A percentile compares a stretch with the other conserved stretches of the same genome.
phyloP scores from a whole-genome alignment of 2,797 vertebrate genomes.

The Melanotaenia nigrans region DNA sequence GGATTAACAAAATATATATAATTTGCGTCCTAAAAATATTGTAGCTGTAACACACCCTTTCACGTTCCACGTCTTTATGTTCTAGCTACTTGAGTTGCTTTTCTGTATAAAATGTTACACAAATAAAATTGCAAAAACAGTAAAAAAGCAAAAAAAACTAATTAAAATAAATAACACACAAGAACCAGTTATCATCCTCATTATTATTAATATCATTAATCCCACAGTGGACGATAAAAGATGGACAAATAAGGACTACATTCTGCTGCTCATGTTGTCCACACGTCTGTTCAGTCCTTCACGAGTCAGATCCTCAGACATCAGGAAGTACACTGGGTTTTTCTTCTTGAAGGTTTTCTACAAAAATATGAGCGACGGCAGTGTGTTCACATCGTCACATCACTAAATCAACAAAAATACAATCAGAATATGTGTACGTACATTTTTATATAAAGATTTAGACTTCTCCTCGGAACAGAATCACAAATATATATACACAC shows the following conservation, averaged over 20 bases:
- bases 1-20: not conserved
- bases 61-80: too few relatives aligned
- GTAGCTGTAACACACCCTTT: not conserved
- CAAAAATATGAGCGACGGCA: slow-evolving; percentile 71
- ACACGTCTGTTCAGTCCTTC: slow-evolving; percentile 4
- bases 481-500: slow-evolving; percentile 63
- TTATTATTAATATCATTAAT: slow-evolving; percentile 43
- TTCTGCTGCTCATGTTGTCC: slow-evolving; percentile 44
- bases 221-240: slow-evolving; percentile 51
- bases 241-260: slow-evolving; percentile 48
- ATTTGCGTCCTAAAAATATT: not conserved
- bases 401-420: slow-evolving; percentile 67
- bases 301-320: slow-evolving; percentile 28
- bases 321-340: slow-evolving; percentile 40
- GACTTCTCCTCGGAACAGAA: slow-evolving; percentile 56
- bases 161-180: slow-evolving; percentile 4
- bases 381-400: slow-evolving; percentile 49
- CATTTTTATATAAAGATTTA: slow-evolving; percentile 60
- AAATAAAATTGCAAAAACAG: not conserved
- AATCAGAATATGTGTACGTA: slow-evolving; percentile 62
- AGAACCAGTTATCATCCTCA: slow-evolving; percentile 4
- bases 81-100: too few relatives aligned
- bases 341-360: slow-evolving; percentile 66
- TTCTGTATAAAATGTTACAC: too few relatives aligned
- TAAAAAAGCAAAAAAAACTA: not conserved